Percentiles rank a stretch among this genome's conserved stretches.
Conservation (phyloP, 2,797 vertebrate genomes). For the Heliangelus exortis region DNA sequence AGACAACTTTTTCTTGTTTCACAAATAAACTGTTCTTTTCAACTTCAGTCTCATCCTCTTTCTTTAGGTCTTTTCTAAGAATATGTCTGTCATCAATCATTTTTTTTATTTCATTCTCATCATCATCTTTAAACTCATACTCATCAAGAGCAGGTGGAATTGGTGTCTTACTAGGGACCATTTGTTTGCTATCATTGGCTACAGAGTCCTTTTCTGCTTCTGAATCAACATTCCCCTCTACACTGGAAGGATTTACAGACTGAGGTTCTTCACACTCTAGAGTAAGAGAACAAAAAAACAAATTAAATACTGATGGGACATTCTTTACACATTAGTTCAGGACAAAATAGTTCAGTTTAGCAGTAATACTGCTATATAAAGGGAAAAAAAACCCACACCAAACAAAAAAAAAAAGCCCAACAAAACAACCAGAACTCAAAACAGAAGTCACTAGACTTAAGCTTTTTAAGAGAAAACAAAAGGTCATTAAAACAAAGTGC, state of each 20-base stretch:
- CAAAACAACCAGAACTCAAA: neutral
- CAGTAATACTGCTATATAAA: neutral
- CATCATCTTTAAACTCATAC: conserved; percentile 98
- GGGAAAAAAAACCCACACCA: neutral
- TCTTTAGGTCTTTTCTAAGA: conserved; percentile 89
- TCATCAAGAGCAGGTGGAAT: conserved; percentile 92
- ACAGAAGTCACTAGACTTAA: neutral
- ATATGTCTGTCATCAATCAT: conserved; percentile 92
- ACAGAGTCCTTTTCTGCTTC: conserved; percentile 92
- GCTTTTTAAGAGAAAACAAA: neutral
- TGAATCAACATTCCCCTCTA: conserved; percentile 93
- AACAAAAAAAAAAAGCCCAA: too few species aligned
- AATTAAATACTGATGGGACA: neutral
- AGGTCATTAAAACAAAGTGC: neutral
- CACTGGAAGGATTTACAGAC: conserved; percentile 94
- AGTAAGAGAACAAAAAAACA: conserved; percentile 37
- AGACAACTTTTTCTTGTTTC: conserved; percentile 89
- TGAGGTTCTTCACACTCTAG: conserved; percentile 95
- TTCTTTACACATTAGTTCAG: neutral
- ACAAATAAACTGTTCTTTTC: conserved; percentile 86
- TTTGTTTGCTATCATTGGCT: conserved; percentile 83
- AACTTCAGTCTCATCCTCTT: conserved; percentile 88
- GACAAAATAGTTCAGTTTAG: neutral
- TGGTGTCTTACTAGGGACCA: conserved; percentile 82
- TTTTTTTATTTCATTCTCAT: conserved; percentile 88